phyloP scores from a whole-genome alignment of 1,140 invertebrate species.

The Heliconius himera region DNA sequence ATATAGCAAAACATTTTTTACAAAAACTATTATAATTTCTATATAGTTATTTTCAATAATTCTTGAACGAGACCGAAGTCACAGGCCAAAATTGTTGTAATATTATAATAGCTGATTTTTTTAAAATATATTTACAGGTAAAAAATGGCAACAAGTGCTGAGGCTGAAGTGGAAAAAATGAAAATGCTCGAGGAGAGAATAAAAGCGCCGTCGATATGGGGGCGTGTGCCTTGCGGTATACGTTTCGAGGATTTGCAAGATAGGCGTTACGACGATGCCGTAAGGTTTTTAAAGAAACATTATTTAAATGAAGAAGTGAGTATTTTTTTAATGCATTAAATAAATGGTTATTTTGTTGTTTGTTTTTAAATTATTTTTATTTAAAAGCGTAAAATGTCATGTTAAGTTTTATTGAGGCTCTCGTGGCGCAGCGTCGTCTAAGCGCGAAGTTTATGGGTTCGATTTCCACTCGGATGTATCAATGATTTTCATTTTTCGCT shows the following conservation, averaged over 20 bases:
- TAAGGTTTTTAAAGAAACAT: constrained; percentile 82
- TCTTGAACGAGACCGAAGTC: no score
- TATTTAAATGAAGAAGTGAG: constrained; percentile 70
- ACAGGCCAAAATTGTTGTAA: no score
- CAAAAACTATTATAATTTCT: no score
- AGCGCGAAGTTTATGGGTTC: background rate
- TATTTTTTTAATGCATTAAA: background rate
- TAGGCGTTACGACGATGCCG: constrained; percentile 80
- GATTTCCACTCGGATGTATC: no score
- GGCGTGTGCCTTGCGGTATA: constrained; percentile 74
- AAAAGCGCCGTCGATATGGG: constrained; percentile 83
- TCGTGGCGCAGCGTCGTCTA: background rate
- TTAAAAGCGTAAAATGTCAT: background rate
- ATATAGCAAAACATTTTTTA: no score
- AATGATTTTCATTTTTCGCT: background rate
- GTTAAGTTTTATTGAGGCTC: background rate
- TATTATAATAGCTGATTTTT: no score
- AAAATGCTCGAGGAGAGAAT: constrained; percentile 78
- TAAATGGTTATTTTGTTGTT: no score
- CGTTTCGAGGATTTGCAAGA: constrained; percentile 83
- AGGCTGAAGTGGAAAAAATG: constrained; percentile 69
- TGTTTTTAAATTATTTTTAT: no score
- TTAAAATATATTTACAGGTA: background rate
- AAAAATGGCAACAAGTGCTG: constrained; percentile 62
- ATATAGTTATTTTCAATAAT: no score